Evolutionary conservation across 2,888 invertebrate species (phyloP).

Genomic region (Leptinotarsa haldemani): DNA sequence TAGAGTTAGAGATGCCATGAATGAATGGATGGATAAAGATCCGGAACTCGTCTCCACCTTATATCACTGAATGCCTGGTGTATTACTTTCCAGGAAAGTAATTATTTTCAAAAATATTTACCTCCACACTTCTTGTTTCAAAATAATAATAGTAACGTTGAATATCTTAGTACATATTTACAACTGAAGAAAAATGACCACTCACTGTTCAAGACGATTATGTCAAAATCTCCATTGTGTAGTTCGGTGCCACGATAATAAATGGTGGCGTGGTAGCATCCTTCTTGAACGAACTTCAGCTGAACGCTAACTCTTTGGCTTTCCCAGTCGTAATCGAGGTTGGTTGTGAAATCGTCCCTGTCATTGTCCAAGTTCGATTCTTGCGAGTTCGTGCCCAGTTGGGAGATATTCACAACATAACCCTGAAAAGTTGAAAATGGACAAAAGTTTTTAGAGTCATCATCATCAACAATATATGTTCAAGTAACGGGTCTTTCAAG

Average conservation of each 20-base stretch:
- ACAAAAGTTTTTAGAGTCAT: too few species aligned
- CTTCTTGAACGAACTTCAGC: slow-evolving; percentile 82
- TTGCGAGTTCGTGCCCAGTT: slow-evolving; percentile 69
- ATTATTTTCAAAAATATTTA: too few species aligned
- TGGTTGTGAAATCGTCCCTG: slow-evolving; percentile 68
- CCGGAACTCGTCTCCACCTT: too few species aligned
- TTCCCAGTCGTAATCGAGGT: slow-evolving; percentile 80
- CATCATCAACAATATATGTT: too few species aligned
- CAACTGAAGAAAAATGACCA: slow-evolving; percentile 42
- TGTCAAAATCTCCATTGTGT: slow-evolving; percentile 91
- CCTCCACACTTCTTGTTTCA: too few species aligned
- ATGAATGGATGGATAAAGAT: too few species aligned
- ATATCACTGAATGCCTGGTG: too few species aligned
- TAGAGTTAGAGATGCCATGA: too few species aligned
- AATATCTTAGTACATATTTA: too few species aligned
- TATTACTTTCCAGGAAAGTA: too few species aligned
- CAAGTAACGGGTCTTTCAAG: too few species aligned
- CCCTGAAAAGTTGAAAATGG: slow-evolving; percentile 66
- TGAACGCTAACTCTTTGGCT: slow-evolving; percentile 82
- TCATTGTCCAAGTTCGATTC: slow-evolving; percentile 64
- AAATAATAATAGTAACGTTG: too few species aligned
- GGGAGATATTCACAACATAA: slow-evolving; percentile 71
- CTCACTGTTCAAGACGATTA: slow-evolving; percentile 89
- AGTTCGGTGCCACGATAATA: slow-evolving; percentile 79
- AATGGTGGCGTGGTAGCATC: slow-evolving; percentile 85